Percentiles rank a stretch among this genome's conserved stretches.
Conservation (phyloP, 2,113 vertebrate species). For the Mesocricetus auratus region DNA sequence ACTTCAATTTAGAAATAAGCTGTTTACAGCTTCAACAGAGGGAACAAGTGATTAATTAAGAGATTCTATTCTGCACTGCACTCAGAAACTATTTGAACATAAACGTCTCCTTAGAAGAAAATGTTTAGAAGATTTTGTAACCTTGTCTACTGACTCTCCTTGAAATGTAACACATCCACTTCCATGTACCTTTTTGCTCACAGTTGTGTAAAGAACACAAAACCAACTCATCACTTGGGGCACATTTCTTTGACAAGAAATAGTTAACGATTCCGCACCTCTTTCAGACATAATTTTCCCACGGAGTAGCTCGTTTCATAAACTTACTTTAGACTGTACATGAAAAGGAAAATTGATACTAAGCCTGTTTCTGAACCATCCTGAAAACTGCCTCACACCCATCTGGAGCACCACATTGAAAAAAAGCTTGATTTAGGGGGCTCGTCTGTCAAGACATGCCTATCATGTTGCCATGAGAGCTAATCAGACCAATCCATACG, state of each 20-base stretch:
- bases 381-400: neutral
- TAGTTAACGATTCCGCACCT: neutral
- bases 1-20: constrained; percentile 82
- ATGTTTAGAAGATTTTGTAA: constrained; percentile 35
- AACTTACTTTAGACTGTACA: neutral
- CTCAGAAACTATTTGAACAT: constrained; percentile 64
- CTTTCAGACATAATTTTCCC: constrained; percentile 23
- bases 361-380: constrained; percentile 15
- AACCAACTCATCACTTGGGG: constrained; percentile 8
- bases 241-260: constrained; percentile 18
- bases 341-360: neutral
- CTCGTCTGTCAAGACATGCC: neutral
- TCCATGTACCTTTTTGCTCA: neutral
- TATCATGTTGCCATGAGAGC: neutral
- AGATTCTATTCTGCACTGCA: constrained; percentile 64
- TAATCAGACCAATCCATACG: neutral
- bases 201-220: constrained; percentile 26
- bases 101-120: constrained; percentile 51
- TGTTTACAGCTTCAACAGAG: constrained; percentile 25
- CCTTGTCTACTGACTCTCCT: constrained; percentile 24
- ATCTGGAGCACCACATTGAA: neutral
- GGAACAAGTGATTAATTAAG: constrained; percentile 52
- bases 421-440: neutral
- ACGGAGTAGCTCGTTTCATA: neutral
- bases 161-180: constrained; percentile 32